phyloP scores from a whole-genome alignment of 2,797 vertebrate species.

The Scolopax bukidnonensis region DNA sequence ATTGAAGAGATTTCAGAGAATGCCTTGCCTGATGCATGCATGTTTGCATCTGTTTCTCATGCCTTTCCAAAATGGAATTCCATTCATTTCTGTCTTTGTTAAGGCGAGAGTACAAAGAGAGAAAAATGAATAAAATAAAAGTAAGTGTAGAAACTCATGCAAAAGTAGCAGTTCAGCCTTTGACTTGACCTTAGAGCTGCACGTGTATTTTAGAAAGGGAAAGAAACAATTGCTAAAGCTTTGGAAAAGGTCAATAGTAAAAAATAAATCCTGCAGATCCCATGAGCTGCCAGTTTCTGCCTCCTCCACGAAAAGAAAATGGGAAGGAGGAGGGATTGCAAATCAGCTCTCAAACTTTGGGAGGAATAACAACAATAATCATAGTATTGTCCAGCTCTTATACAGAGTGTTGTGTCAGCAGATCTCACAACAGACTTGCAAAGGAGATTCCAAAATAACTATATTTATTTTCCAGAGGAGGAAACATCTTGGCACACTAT shows the following conservation, averaged over 20 bases:
- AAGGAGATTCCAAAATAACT: slow-evolving; percentile 13
- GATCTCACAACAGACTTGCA: not conserved
- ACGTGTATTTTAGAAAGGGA: slow-evolving; percentile 5
- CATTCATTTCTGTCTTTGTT: slow-evolving; percentile 41
- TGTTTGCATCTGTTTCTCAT: slow-evolving; percentile 57
- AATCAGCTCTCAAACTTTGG: not conserved
- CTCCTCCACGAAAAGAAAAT: not conserved
- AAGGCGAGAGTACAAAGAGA: not conserved
- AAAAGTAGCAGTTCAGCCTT: not conserved
- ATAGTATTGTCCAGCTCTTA: not conserved
- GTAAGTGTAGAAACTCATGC: not conserved
- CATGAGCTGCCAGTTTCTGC: slow-evolving; percentile 35
- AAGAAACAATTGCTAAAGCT: not conserved
- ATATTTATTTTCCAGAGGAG: slow-evolving; percentile 10
- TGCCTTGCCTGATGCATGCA: not conserved
- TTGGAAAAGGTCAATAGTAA: slow-evolving; percentile 20
- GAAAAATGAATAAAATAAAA: slow-evolving; percentile 12
- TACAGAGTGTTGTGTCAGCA: not conserved
- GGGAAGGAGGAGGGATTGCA: not conserved
- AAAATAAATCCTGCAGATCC: not conserved
- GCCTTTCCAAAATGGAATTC: slow-evolving; percentile 62
- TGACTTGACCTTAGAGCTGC: not conserved
- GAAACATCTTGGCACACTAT: not conserved
- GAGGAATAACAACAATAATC: not conserved
- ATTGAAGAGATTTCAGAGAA: slow-evolving; percentile 24